A percentile compares a stretch with the other conserved stretches of the same genome.
Conservation (phyloP, 1,140 invertebrate genomes). For the Neodiprion virginianus region DNA sequence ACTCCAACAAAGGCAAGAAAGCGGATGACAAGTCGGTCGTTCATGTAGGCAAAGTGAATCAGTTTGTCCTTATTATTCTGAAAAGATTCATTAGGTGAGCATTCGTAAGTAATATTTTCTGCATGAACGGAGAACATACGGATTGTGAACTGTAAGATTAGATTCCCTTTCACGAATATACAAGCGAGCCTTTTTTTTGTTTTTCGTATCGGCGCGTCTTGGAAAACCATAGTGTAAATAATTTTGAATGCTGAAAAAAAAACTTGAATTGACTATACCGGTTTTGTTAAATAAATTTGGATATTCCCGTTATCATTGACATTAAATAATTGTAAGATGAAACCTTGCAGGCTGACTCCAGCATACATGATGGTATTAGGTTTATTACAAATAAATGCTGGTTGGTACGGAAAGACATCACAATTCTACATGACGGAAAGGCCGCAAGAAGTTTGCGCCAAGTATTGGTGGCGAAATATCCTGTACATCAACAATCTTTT, state of each 20-base stretch:
- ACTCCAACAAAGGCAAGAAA: conserved; percentile 33
- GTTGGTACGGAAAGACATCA: conserved; percentile 59
- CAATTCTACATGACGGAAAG: conserved; percentile 60
- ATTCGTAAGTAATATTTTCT: background rate
- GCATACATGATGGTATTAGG: conserved; percentile 64
- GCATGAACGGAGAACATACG: background rate
- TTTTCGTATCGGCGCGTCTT: no score
- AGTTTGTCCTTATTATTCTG: conserved; percentile 45
- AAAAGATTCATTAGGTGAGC: conserved; percentile 59
- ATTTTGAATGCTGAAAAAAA: no score
- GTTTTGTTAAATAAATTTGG: no score
- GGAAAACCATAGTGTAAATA: no score
- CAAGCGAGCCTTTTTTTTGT: no score
- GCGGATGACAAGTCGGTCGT: conserved; percentile 35
- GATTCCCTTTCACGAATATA: no score
- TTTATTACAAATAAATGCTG: conserved; percentile 59
- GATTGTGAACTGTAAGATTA: background rate
- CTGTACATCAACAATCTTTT: conserved; percentile 71
- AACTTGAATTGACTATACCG: no score
- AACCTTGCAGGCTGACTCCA: conserved; percentile 56
- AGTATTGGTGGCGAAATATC: conserved; percentile 72
- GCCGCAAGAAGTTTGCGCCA: conserved; percentile 59
- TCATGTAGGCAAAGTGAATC: conserved; percentile 34
- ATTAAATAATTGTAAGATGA: no score
- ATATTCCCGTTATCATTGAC: no score